Evolutionary conservation across 2,113 vertebrate genomes (phyloP).

Genomic region (Notarius lentiginosus): DNA sequence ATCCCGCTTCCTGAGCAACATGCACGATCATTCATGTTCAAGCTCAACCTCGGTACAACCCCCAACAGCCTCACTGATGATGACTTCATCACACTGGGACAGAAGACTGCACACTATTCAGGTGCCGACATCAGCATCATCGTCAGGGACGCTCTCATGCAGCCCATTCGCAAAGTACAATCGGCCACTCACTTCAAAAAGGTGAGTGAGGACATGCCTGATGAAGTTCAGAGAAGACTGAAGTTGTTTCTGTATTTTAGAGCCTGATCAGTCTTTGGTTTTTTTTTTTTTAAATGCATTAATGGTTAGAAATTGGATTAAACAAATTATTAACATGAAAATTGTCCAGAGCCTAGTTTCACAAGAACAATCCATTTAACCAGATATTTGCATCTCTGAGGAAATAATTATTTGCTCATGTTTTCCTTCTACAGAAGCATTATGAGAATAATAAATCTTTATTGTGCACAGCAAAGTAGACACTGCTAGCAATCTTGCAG

Average conservation of each 20-base stretch:
- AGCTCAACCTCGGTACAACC: constrained; percentile 85
- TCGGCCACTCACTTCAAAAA: constrained; percentile 89
- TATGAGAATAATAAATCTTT: neutral
- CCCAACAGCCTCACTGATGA: constrained; percentile 75
- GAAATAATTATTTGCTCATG: neutral
- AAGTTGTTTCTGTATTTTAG: neutral
- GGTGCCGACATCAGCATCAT: constrained; percentile 89
- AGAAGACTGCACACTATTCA: constrained; percentile 84
- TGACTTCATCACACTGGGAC: constrained; percentile 80
- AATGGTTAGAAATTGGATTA: neutral
- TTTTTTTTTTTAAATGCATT: neutral
- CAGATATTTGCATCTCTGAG: neutral
- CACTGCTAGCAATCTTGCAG: neutral
- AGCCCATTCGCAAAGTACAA: constrained; percentile 90
- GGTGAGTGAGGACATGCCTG: constrained; percentile 64
- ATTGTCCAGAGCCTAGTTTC: neutral
- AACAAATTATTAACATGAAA: neutral
- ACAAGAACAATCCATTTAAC: neutral
- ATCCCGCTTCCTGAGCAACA: constrained; percentile 90
- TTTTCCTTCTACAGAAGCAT: neutral
- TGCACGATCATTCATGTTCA: constrained; percentile 87
- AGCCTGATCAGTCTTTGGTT: neutral
- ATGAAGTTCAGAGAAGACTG: neutral
- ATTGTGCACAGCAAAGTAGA: neutral
- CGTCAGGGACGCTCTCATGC: constrained; percentile 91